Base-by-base conservation (phyloP, 2,113 vertebrate species). In the Delphinapterus leucas region DNA sequence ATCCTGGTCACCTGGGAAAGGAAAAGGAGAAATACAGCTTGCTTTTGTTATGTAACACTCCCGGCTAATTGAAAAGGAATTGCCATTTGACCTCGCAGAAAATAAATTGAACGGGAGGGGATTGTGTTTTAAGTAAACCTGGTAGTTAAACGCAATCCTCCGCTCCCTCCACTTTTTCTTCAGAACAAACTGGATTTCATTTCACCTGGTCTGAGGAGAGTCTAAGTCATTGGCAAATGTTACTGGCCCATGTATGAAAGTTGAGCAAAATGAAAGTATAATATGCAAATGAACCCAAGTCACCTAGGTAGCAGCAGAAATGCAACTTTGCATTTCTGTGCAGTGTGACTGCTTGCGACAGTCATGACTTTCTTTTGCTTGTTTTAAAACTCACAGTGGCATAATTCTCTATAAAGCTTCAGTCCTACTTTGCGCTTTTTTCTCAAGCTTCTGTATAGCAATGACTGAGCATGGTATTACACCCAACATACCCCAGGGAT, bases 11-110 rank as follows among this genome's bases (percentile, higher is more conserved):
- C 36, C 49, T 13, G n/a, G 58, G 81, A 94, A 87, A 38, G 74
- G 67, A 88, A 11, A 82, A 81, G 44, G 79, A 65, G 92, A 87
- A 90, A 76, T 55, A 60, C 0, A 84, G 38, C 26, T 73, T 60
- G 44, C 25, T 73, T 88, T 71, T 8, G 71, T 88, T 86, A 82
- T 44, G 41, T 60, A 94, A 90, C 60, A 68, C 65, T 47, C 83
- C 70, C 53, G 36, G 80, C 80, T 94, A 92, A 96, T 68, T 83
- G 81, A 88, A 88, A 53, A 88, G 68, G 84, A 53, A 63, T 77
- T 93, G 28, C 88, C 68, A 7, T 79, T 90, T 70, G 84, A 70
- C 73, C 44, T 55, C 36, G 15, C 3, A 26, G 81, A 36, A 80
- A 36, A 28, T 36, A 47, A 53, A 4, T 8, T 0, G n/a, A 85